phyloP scores from a whole-genome alignment of 2,888 invertebrate genomes.

The Crossocerus cetratus region DNA sequence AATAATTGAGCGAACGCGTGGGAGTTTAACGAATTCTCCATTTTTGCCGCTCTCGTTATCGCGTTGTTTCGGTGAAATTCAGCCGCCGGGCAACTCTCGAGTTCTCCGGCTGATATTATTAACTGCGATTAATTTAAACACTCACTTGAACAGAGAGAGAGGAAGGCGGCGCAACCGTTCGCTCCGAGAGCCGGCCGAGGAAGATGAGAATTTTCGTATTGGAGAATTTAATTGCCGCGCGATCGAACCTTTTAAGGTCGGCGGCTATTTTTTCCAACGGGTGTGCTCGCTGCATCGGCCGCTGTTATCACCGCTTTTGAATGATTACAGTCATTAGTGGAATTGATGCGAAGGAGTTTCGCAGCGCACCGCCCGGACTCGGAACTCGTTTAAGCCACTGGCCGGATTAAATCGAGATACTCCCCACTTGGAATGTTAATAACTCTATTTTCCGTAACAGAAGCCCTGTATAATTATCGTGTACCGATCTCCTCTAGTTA shows the following conservation, averaged over 20 bases:
- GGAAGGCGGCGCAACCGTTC: background rate
- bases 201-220: conserved; percentile 5
- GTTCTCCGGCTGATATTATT: background rate
- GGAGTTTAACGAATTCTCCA: background rate
- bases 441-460: too few species aligned
- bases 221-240: conserved; percentile 26
- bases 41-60: background rate
- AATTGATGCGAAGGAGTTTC: too few species aligned
- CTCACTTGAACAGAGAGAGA: background rate
- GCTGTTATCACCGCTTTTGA: conserved; percentile 1
- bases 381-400: too few species aligned
- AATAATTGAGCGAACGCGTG: background rate
- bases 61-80: background rate
- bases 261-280: background rate
- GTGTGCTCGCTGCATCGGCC: conserved; percentile 15
- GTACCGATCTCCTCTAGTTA: too few species aligned
- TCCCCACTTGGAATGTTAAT: too few species aligned
- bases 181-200: background rate
- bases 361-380: background rate
- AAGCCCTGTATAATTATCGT: too few species aligned
- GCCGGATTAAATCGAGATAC: too few species aligned
- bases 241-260: background rate
- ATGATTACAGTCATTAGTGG: background rate
- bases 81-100: background rate
- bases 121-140: background rate